A percentile compares a stretch with the other conserved stretches of the same genome.
These are phyloP conservation scores for Erythrolamprus reginae DNA, from an alignment of 2,113 vertebrate genomes.

Conservation along the genomic window DNA sequence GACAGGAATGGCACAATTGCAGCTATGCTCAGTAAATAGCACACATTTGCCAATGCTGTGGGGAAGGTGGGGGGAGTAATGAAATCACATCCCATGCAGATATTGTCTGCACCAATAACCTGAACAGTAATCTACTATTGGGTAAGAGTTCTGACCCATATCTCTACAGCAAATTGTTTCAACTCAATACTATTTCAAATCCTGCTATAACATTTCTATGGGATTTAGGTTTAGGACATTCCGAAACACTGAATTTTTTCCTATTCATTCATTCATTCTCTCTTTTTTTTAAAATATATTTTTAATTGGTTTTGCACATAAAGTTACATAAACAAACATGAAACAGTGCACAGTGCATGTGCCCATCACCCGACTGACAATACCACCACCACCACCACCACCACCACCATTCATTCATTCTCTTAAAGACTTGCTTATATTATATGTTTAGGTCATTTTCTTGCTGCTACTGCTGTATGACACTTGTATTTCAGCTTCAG, in stretches of 20 bases:
- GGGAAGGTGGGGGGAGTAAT: background rate
- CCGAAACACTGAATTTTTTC: background rate
- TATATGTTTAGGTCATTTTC: background rate
- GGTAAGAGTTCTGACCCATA: background rate
- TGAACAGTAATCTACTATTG: background rate
- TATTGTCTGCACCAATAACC: constrained; percentile 4
- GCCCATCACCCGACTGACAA: too few relatives aligned
- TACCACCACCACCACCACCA: too few relatives aligned
- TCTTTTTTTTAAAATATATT: too few relatives aligned
- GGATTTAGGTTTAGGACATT: background rate
- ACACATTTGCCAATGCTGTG: background rate
- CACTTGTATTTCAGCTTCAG: background rate
- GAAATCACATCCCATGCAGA: constrained; percentile 5
- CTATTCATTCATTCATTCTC: background rate
- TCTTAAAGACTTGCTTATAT: background rate
- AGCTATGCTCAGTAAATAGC: constrained; percentile 10
- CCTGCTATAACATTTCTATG: background rate
- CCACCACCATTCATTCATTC: background rate
- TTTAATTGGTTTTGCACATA: too few relatives aligned
- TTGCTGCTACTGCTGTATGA: background rate
- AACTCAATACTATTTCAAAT: background rate
- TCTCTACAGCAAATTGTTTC: background rate
- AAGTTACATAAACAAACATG: too few relatives aligned
- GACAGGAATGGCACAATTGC: background rate
- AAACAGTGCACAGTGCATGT: too few relatives aligned